Percentiles rank a stretch among this genome's conserved stretches.
These are phyloP conservation scores for Synanthedon tipuliformis DNA, from an alignment of 2,888 invertebrate genomes.

Conservation along the genomic window DNA sequence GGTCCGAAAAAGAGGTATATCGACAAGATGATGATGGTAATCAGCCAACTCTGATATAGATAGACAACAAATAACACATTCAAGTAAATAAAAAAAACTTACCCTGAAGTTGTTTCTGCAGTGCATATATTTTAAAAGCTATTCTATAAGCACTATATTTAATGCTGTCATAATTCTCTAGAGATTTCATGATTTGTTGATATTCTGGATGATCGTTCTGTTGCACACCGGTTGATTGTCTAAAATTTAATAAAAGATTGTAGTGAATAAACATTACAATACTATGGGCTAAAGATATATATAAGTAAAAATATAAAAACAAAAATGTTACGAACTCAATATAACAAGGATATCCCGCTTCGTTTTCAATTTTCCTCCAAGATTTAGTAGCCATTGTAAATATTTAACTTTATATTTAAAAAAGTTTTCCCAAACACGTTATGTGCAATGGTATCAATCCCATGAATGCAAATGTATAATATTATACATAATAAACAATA, in stretches of 20 bases:
- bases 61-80: too few species aligned
- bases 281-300: neutral
- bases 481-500: too few species aligned
- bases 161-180: conserved; percentile 76
- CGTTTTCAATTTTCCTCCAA: conserved; percentile 72
- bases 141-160: conserved; percentile 82
- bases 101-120: conserved; percentile 73
- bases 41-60: too few species aligned
- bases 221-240: conserved; percentile 58
- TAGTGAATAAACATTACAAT: too few species aligned
- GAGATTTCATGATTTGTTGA: conserved; percentile 62
- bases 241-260: conserved; percentile 27
- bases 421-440: too few species aligned
- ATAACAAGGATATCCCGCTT: conserved; percentile 72
- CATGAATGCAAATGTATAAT: too few species aligned
- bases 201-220: conserved; percentile 74
- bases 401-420: too few species aligned
- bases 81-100: conserved; percentile 2
- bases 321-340: conserved; percentile 53
- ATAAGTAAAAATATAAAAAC: neutral
- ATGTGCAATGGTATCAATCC: too few species aligned
- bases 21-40: too few species aligned
- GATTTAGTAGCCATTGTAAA: neutral
- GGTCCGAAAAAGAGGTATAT: too few species aligned
- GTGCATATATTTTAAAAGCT: conserved; percentile 73